Evolutionary conservation across 2,797 vertebrate species (phyloP).

Genomic region (Propithecus deckenii): DNA sequence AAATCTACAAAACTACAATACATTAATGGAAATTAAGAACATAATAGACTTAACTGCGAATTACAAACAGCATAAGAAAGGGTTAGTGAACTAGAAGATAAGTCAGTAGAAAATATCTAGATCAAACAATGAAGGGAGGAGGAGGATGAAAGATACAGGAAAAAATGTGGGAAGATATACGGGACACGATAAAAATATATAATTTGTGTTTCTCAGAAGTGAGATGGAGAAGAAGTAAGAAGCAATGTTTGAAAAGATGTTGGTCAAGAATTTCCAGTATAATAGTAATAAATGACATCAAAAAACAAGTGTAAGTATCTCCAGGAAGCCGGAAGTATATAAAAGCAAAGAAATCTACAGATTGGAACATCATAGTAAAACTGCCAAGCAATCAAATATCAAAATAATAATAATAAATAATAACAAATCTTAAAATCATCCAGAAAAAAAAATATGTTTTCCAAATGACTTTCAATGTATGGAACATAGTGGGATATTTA

Average conservation of each 20-base stretch:
- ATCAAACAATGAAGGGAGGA: not conserved
- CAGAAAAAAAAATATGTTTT: not conserved
- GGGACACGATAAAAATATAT: not conserved
- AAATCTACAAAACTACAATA: not conserved
- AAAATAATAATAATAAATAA: not conserved
- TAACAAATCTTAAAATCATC: not conserved
- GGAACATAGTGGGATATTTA: not conserved
- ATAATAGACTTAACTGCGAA: not conserved
- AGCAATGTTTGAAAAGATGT: not conserved
- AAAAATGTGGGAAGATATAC: not conserved
- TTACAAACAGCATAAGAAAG: not conserved
- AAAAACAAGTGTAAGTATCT: not conserved
- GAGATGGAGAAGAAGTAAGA: not conserved
- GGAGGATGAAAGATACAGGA: not conserved
- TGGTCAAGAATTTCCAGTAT: not conserved
- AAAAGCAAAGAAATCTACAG: not conserved
- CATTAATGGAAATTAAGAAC: not conserved
- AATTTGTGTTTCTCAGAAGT: not conserved
- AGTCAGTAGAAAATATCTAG: not conserved
- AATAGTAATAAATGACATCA: not conserved
- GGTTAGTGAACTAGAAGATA: not conserved
- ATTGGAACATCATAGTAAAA: not conserved
- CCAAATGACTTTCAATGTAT: not conserved
- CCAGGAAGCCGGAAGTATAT: not conserved
- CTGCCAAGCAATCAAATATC: not conserved